Conservation (phyloP, 1,140 invertebrate genomes). For the Macrobrachium nipponense region DNA sequence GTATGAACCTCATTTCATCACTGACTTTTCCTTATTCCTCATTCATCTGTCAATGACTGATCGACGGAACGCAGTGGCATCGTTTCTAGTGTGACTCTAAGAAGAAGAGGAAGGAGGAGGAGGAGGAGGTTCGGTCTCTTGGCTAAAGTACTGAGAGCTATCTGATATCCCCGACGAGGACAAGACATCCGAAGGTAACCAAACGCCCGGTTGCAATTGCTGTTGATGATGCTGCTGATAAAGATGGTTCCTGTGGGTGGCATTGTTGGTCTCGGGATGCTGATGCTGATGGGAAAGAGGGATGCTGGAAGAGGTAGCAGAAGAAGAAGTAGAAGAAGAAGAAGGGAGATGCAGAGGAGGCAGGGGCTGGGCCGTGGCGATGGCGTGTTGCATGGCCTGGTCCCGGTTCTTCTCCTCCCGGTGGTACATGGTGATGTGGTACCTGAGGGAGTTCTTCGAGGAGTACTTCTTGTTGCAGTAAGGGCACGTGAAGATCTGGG, state of each 20-base stretch:
- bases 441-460: conserved; percentile 89
- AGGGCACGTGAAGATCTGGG: conserved; percentile 78
- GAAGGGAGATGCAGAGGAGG: neutral
- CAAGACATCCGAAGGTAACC: neutral
- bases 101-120: no score
- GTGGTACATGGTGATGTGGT: conserved; percentile 89
- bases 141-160: neutral
- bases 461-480: conserved; percentile 87
- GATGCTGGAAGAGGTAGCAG: neutral
- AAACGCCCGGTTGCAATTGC: conserved; percentile 6
- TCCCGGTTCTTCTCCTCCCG: conserved; percentile 71
- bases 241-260: neutral
- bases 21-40: no score
- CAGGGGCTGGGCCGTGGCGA: conserved; percentile 49
- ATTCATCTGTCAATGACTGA: no score
- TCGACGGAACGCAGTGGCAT: no score
- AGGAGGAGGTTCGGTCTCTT: no score
- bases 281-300: neutral
- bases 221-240: conserved; percentile 1
- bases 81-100: no score
- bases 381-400: conserved; percentile 54
- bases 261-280: neutral
- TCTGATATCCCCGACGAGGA: neutral
- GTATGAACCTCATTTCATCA: no score
- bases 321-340: neutral